Evolutionary conservation across 2,888 invertebrate species (phyloP), one percentile per base, ranked within the genome.

Genomic region (Apodemia hepburni): DNA sequence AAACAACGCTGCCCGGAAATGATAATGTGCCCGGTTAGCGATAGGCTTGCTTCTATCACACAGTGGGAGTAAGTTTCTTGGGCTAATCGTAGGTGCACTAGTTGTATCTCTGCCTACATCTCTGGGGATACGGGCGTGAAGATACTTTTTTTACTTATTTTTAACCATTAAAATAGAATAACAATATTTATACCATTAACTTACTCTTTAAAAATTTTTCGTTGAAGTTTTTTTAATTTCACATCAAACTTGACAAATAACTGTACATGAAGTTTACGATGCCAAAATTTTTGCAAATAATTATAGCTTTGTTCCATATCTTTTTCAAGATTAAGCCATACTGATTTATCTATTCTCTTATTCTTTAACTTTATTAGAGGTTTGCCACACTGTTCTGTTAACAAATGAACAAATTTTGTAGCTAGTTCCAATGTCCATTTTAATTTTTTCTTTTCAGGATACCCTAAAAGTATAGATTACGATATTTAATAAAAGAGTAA

Each of bases 201-300:
- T 73, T 77, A 88, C 88, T 71, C 74, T 73, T 78, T 76, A 47
- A 82, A 80, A 47, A 85, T 61, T 65, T 70, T 73, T 67, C 69
- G 81, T 61, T 78, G 71, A 6, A 87, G 47, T 67, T 70, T 75
- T 47, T 76, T 76, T 15, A 84, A 54, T 74, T 81, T 85, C 0
- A 87, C 61, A 71, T 79, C 76, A 63, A 70, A 67, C 68, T 78
- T 77, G 1, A 82, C 78, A 78, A 84, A 89, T 27, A 88, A 58
- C 71, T 88, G 88, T 0, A 75, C 75, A 76, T 88, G 86, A 9
- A 89, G 76, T 62, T 67, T 75, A 3, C 62, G 60, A 61, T 80
- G 75, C 89, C 89, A 89, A 75, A 83, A 85, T 15, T 61, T 61
- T 69, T 81, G 77, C 65, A 87, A 72, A 69, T 78, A 69, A 47